Conservation (phyloP, 2,113 vertebrate genomes). For the Colistium nudipinnis region DNA sequence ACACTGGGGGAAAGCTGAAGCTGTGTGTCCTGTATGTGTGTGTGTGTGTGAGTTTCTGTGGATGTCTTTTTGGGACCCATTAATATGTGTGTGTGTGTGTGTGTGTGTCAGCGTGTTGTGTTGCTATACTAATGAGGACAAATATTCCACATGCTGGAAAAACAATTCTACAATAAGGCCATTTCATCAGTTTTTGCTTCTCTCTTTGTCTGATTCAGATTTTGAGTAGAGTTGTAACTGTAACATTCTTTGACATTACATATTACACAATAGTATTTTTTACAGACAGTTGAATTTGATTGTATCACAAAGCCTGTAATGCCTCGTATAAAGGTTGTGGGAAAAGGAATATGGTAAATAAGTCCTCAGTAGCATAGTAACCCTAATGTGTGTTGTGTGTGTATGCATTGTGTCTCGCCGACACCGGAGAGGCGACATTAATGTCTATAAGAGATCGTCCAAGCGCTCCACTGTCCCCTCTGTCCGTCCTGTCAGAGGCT, state of each 20-base stretch:
- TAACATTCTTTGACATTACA: not conserved
- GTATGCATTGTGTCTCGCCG: slow-evolving; percentile 46
- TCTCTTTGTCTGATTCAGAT: not conserved
- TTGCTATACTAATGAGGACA: slow-evolving; percentile 60
- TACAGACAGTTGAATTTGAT: not conserved
- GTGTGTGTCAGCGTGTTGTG: slow-evolving; percentile 5
- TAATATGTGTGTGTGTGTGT: not conserved
- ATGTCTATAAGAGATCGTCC: slow-evolving; percentile 52
- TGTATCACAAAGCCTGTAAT: not conserved
- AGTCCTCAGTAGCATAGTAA: slow-evolving; percentile 59
- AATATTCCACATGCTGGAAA: not conserved
- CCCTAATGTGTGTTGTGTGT: slow-evolving; percentile 16
- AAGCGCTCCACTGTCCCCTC: slow-evolving; percentile 27
- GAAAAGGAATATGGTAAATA: not conserved
- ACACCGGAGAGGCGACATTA: slow-evolving; percentile 53
- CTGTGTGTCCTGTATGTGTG: slow-evolving; percentile 6
- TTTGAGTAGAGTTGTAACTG: not conserved
- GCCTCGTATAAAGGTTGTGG: not conserved
- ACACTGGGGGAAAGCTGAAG: slow-evolving; percentile 34
- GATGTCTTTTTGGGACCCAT: slow-evolving; percentile 2
- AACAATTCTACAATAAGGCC: too few species aligned
- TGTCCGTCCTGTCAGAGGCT: slow-evolving; percentile 53
- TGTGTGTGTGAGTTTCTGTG: not conserved
- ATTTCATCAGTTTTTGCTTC: too few species aligned
- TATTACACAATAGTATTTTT: too few species aligned